These are phyloP conservation scores for Centroberyx gerrardi DNA, from an alignment of 2,797 vertebrate genomes.

Conservation along the genomic window DNA sequence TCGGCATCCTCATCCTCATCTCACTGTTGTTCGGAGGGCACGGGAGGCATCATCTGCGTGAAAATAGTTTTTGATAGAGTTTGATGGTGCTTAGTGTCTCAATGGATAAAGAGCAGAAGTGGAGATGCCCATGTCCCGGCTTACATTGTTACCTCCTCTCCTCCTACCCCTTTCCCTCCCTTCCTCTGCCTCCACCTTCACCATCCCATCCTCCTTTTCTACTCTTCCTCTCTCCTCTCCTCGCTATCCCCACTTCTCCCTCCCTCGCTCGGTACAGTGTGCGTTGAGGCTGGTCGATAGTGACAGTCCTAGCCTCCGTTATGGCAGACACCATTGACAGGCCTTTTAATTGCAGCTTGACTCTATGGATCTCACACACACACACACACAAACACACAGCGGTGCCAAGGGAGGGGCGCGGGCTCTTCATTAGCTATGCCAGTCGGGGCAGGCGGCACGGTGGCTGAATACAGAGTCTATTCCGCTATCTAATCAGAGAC, in stretches of 20 bases:
- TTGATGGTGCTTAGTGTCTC: not conserved
- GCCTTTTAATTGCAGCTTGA: conserved; percentile 84
- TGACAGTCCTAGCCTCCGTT: conserved; percentile 70
- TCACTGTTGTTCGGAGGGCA: not conserved
- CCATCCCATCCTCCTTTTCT: not conserved
- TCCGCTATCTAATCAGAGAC: conserved; percentile 61
- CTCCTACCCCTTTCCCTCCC: not conserved
- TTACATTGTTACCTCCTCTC: no score
- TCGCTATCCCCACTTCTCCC: not conserved
- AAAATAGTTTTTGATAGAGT: not conserved
- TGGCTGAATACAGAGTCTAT: conserved; percentile 70
- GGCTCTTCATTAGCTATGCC: conserved; percentile 77
- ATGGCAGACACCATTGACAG: conserved; percentile 73
- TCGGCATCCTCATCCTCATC: not conserved
- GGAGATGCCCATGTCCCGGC: no score
- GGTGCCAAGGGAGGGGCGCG: conserved; percentile 56
- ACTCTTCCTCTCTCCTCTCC: not conserved
- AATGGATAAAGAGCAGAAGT: no score
- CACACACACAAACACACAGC: conserved; percentile 7
- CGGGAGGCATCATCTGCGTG: not conserved
- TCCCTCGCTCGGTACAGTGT: conserved; percentile 14
- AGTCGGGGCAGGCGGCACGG: conserved; percentile 47
- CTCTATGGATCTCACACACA: conserved; percentile 68
- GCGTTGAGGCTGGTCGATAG: conserved; percentile 59
- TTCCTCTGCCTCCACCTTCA: not conserved